These are phyloP conservation scores for Podarcis lilfordi DNA, from an alignment of 2,797 vertebrate species.

Conservation along the genomic window DNA sequence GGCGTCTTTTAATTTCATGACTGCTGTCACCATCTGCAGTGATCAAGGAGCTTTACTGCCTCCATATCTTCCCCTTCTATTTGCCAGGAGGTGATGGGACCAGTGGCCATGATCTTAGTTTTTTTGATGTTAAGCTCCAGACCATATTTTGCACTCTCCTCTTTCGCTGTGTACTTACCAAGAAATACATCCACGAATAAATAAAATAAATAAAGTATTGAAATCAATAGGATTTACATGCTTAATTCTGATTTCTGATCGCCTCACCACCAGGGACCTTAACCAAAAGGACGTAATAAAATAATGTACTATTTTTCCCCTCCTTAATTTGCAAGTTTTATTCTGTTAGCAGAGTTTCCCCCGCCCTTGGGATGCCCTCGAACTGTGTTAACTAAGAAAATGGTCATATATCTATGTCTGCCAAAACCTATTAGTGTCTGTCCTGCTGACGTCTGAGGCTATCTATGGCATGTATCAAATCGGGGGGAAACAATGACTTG, in stretches of 20 bases:
- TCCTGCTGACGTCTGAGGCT: neutral
- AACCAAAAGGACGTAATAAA: neutral
- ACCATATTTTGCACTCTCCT: too few relatives aligned
- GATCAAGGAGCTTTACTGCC: too few relatives aligned
- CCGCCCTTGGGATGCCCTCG: neutral
- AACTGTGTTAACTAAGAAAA: slow-evolving; percentile 7
- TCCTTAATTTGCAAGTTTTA: neutral
- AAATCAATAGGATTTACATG: neutral
- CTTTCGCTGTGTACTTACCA: too few relatives aligned
- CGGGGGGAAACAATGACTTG: slow-evolving; percentile 21
- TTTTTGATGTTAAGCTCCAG: too few relatives aligned
- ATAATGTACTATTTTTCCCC: neutral
- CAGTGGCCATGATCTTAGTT: too few relatives aligned
- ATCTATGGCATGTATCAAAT: slow-evolving; percentile 15
- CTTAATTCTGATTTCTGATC: neutral
- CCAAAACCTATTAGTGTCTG: slow-evolving; percentile 21
- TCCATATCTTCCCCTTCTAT: too few relatives aligned
- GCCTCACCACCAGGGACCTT: neutral
- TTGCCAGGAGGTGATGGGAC: too few relatives aligned
- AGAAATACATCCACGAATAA: too few relatives aligned
- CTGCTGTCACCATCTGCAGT: too few relatives aligned
- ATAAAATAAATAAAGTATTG: neutral
- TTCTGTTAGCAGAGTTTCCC: neutral
- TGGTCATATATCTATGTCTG: neutral
- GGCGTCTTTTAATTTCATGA: too few relatives aligned